Evolutionary conservation across 1,140 invertebrate genomes (phyloP).

Genomic region (Hirudo medicinalis): DNA sequence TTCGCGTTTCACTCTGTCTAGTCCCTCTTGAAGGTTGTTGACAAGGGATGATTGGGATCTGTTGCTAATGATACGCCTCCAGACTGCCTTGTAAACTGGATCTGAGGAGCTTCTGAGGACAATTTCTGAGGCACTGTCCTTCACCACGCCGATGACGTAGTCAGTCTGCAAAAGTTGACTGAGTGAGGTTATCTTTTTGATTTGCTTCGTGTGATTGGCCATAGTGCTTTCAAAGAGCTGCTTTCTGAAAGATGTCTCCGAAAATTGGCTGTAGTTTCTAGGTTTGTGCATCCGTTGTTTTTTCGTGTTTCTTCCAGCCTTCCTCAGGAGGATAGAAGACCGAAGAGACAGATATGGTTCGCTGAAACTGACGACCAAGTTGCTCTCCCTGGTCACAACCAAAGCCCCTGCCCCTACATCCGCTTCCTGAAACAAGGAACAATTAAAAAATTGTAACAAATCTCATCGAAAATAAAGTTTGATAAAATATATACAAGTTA

Average conservation of each 20-base stretch:
- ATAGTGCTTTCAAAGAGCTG: background rate
- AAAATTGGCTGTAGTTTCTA: background rate
- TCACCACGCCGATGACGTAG: constrained; percentile 11
- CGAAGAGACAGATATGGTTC: constrained; percentile 19
- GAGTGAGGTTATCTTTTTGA: constrained; percentile 3
- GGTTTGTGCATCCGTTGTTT: background rate
- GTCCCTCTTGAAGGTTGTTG: constrained; percentile 19
- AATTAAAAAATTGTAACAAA: background rate
- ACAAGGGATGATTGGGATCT: constrained; percentile 14
- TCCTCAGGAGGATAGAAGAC: constrained; percentile 13
- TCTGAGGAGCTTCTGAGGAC: constrained; percentile 12
- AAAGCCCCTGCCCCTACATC: constrained; percentile 18
- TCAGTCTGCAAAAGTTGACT: constrained; percentile 16
- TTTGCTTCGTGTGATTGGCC: background rate
- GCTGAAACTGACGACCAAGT: constrained; percentile 17
- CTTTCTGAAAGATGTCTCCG: background rate
- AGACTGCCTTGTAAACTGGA: background rate
- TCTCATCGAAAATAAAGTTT: no score
- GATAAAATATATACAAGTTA: no score
- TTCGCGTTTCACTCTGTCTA: constrained; percentile 22
- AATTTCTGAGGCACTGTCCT: constrained; percentile 4
- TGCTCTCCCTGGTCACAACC: constrained; percentile 7
- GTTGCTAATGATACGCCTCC: constrained; percentile 10
- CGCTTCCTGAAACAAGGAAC: constrained; percentile 17
- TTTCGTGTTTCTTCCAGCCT: background rate